A percentile compares a stretch with the other conserved stretches of the same genome.
Conservation (phyloP, 92 coral and sea anemone species). For the Zoanthus sociatus region DNA sequence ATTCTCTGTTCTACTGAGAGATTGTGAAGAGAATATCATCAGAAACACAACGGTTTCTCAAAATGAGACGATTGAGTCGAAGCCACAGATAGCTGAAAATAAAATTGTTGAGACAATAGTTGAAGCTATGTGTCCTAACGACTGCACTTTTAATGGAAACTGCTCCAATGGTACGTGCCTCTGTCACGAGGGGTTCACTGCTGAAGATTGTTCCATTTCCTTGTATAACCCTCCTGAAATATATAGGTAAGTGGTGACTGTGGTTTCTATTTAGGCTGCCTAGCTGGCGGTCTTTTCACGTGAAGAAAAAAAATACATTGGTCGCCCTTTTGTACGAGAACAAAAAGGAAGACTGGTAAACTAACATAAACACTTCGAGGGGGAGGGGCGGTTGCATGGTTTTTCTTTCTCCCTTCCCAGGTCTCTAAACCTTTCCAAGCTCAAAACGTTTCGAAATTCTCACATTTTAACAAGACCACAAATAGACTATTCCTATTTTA, state of each 20-base stretch:
- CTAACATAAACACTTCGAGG: too few species aligned
- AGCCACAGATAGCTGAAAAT: not conserved
- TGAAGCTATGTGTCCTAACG: conserved; percentile 74
- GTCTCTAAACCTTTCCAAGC: too few species aligned
- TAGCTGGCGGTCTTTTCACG: too few species aligned
- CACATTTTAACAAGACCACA: too few species aligned
- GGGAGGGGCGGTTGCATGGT: too few species aligned
- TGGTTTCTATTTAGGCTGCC: too few species aligned
- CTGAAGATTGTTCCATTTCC: conserved; percentile 77
- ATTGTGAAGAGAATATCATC: conserved; percentile 48
- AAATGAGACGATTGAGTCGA: conserved; percentile 18
- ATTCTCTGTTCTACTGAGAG: conserved; percentile 14
- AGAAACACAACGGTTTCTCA: conserved; percentile 32
- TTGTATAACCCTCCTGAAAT: conserved; percentile 64
- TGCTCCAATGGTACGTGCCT: conserved; percentile 77
- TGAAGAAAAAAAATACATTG: too few species aligned
- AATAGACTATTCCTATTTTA: too few species aligned
- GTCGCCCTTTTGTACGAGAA: too few species aligned
- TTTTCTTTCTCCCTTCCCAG: too few species aligned
- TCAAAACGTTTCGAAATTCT: too few species aligned
- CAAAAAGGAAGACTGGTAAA: too few species aligned
- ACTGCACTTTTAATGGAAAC: conserved; percentile 78
- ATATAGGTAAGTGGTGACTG: conserved; percentile 42
- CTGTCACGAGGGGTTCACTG: conserved; percentile 73
- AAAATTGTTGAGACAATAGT: conserved; percentile 53